Percentiles rank a stretch among this genome's conserved stretches.
Evolutionary conservation across 2,113 vertebrate species (phyloP).

Genomic region (Pseudolaguvia tuberculata): DNA sequence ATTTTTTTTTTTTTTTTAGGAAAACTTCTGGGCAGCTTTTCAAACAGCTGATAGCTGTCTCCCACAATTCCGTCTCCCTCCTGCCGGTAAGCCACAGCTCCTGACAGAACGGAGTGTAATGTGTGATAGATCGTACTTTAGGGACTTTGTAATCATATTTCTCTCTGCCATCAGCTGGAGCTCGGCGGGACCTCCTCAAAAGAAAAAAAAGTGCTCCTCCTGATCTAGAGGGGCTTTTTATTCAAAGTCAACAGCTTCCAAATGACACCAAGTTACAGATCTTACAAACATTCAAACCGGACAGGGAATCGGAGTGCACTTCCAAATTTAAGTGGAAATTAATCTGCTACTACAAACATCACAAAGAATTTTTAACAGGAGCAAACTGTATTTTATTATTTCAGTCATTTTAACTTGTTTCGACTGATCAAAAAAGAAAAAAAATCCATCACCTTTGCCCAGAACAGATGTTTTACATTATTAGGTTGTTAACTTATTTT

Average conservation of each 20-base stretch:
- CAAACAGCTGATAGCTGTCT: constrained; percentile 70
- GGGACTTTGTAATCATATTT: constrained; percentile 78
- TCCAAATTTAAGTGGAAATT: not conserved
- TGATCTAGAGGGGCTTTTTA: constrained; percentile 47
- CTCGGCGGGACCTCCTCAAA: constrained; percentile 69
- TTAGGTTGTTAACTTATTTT: constrained; percentile 44
- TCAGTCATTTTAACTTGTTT: not conserved
- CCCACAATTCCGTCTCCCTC: constrained; percentile 70
- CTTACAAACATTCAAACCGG: not conserved
- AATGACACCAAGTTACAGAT: constrained; percentile 7
- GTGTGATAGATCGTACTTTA: constrained; percentile 78
- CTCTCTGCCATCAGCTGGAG: constrained; percentile 70
- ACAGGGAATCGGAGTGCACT: not conserved
- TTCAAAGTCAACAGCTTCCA: constrained; percentile 38
- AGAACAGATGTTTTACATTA: constrained; percentile 22
- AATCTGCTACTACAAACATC: not conserved
- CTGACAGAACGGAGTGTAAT: constrained; percentile 76
- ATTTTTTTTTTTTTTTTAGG: constrained; percentile 5
- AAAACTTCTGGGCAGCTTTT: constrained; percentile 56
- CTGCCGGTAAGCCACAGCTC: constrained; percentile 68
- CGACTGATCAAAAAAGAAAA: not conserved
- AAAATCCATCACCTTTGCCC: constrained; percentile 6
- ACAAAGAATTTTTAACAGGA: not conserved
- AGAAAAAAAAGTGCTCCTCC: constrained; percentile 55
- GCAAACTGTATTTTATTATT: not conserved